A percentile compares a stretch with the other conserved stretches of the same genome.
phyloP scores from a whole-genome alignment of 2,113 vertebrate genomes.

The Myotis yumanensis region DNA sequence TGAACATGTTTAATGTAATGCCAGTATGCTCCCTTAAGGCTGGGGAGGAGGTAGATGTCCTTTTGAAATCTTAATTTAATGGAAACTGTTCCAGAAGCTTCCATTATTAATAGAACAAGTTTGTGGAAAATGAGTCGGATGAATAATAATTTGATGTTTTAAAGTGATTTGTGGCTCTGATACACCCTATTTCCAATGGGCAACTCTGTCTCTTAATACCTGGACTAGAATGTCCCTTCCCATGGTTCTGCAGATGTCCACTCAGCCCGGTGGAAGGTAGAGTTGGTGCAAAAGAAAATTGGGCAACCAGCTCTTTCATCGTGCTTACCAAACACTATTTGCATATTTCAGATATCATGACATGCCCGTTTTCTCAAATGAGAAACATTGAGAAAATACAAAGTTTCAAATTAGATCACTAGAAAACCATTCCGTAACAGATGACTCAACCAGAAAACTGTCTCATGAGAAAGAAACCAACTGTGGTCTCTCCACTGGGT shows the following conservation, averaged over 20 bases:
- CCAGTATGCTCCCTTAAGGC: background rate
- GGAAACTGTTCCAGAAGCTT: slow-evolving; percentile 38
- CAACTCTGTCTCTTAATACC: background rate
- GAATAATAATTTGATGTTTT: slow-evolving; percentile 75
- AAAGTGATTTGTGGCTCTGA: background rate
- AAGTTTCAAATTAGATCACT: slow-evolving; percentile 28
- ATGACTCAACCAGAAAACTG: background rate
- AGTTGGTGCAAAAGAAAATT: background rate
- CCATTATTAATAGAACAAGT: slow-evolving; percentile 74
- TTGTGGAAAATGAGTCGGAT: slow-evolving; percentile 75
- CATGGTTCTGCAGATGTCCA: background rate
- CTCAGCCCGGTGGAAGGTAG: background rate
- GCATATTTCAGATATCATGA: slow-evolving; percentile 26
- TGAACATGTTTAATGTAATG: slow-evolving; percentile 7
- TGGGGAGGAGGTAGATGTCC: background rate
- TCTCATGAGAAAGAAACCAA: background rate
- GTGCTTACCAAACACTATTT: slow-evolving; percentile 9
- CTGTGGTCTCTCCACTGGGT: background rate
- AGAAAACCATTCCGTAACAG: background rate
- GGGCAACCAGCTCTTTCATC: background rate
- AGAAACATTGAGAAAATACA: slow-evolving; percentile 5
- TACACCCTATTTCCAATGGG: background rate
- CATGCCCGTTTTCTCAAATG: slow-evolving; percentile 4
- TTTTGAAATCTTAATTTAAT: slow-evolving; percentile 46
- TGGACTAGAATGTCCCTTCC: background rate